Evolutionary conservation across 2,888 invertebrate species (phyloP).

Genomic region (Lucinisca nassula): DNA sequence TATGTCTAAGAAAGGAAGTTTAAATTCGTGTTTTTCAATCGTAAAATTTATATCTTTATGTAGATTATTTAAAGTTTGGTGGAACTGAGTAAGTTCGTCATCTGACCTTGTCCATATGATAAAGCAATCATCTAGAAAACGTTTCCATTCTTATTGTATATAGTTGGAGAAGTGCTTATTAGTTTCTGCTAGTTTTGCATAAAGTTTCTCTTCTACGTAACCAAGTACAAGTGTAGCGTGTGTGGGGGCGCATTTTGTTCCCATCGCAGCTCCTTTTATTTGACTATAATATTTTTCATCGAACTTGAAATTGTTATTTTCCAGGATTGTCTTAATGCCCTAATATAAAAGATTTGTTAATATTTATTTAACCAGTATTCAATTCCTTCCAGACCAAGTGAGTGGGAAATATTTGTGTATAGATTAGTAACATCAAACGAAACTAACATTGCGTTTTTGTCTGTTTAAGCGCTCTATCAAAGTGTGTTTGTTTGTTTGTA

Average conservation of each 20-base stretch:
- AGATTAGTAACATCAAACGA: neutral
- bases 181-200: neutral
- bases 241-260: neutral
- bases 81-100: neutral
- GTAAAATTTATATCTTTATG: neutral
- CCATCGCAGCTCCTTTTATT: neutral
- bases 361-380: neutral
- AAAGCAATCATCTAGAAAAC: neutral
- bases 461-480: no score
- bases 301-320: neutral
- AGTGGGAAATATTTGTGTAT: neutral
- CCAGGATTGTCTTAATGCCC: neutral
- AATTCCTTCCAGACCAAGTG: neutral
- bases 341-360: neutral
- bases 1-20: neutral
- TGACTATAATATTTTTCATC: neutral
- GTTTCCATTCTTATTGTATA: neutral
- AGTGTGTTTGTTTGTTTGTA: no score
- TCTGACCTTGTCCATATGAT: neutral
- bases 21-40: neutral
- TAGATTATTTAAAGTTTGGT: neutral
- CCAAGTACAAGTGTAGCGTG: neutral
- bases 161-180: neutral
- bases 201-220: neutral
- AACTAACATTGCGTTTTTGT: neutral